These are phyloP conservation scores for Apamea anceps DNA, from an alignment of 2,888 invertebrate genomes.

Conservation along the genomic window DNA sequence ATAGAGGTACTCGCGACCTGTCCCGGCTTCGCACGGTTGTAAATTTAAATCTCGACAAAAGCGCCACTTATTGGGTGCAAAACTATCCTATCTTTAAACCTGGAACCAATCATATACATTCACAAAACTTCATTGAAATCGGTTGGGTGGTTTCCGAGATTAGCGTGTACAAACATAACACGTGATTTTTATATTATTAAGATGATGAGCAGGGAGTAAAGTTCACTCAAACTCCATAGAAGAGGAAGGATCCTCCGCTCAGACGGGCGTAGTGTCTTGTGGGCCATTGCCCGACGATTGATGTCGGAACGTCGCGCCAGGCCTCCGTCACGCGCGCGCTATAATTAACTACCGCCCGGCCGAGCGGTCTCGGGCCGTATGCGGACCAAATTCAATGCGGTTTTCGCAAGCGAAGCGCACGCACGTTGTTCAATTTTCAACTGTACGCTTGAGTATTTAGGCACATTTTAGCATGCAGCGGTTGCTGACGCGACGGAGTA, in stretches of 20 bases:
- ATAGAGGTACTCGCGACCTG: too few relatives aligned
- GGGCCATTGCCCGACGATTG: not conserved
- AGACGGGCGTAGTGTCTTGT: not conserved
- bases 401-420: too few relatives aligned
- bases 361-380: too few relatives aligned
- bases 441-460: too few relatives aligned
- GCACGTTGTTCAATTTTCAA: too few relatives aligned
- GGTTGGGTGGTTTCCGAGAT: not conserved
- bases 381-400: too few relatives aligned
- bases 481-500: too few relatives aligned
- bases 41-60: not conserved
- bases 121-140: not conserved
- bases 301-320: not conserved
- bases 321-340: too few relatives aligned
- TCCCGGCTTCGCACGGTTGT: too few relatives aligned
- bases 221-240: not conserved
- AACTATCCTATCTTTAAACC: not conserved
- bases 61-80: not conserved
- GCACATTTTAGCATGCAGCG: too few relatives aligned
- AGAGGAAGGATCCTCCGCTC: not conserved
- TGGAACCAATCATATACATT: not conserved
- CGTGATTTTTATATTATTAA: not conserved
- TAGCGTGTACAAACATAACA: not conserved
- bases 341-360: too few relatives aligned
- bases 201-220: not conserved